phyloP scores from a whole-genome alignment of 2,797 vertebrate genomes.

The Acrossocheilus fasciatus region DNA sequence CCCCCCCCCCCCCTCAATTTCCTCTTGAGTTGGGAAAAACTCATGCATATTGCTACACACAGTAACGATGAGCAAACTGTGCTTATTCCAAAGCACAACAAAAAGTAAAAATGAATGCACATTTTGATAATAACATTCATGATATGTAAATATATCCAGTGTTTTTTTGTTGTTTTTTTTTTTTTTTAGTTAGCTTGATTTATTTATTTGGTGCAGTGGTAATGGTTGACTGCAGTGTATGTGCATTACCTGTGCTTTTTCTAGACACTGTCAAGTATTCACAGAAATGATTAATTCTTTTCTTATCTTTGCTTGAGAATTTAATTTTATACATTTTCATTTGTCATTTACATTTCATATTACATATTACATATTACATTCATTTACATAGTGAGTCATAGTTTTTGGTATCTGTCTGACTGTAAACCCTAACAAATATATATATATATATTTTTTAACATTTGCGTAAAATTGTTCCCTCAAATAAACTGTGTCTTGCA shows the following conservation, averaged over 20 bases:
- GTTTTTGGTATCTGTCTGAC: background rate
- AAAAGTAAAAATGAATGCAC: background rate
- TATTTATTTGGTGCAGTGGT: background rate
- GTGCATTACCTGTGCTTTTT: slow-evolving; percentile 9
- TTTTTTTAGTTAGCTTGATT: background rate
- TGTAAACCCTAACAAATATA: background rate
- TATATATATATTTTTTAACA: too few relatives aligned
- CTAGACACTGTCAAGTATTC: slow-evolving; percentile 19
- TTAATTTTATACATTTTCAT: background rate
- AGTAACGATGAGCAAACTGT: background rate
- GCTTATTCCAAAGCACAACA: too few relatives aligned
- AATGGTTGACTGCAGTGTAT: slow-evolving; percentile 49
- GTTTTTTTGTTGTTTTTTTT: background rate
- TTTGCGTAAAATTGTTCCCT: background rate
- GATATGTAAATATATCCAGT: background rate
- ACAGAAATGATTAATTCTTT: background rate
- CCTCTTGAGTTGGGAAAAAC: background rate
- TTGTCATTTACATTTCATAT: too few relatives aligned
- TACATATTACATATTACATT: too few relatives aligned
- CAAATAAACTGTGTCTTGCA: background rate
- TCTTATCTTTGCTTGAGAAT: background rate
- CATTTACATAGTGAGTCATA: background rate
- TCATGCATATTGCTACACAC: background rate
- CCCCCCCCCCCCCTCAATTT: too few relatives aligned
- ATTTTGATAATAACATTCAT: background rate